Evolutionary conservation across 2,113 vertebrate species (phyloP), one percentile per base, ranked within the genome.

Genomic region (Saimiri boliviensis): DNA sequence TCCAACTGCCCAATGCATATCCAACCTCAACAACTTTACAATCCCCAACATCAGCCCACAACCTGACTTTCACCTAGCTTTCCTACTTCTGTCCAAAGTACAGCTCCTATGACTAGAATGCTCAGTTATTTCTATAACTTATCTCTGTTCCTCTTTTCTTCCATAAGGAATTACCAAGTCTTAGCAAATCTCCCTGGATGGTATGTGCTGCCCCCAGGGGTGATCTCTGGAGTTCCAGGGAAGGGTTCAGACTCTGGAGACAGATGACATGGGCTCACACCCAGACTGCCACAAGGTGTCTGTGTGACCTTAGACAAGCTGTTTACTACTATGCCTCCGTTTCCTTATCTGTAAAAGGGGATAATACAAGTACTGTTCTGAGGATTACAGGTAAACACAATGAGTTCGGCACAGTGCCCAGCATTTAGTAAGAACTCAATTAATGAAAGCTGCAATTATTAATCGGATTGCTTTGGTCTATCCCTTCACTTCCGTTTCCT

Each of bases 191-290:
- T 91, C 63, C 66, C 54, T 71, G 63, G 16, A 0, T 5, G 21
- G 5, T 20, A 40, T 27, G 70, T 71, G 71, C 49, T 3, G 4
- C 32, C 27, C 21, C 12, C n/a, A 86, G n/a, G 49, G 6, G 32
- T 7, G 58, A 86, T 3, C 47, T 76, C 63, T 10, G 20, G 23
- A 66, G 40, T 84, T 17, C 73, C 2, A 37, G 58, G 21, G 2
- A 56, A 49, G 25, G 49, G 16, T 27, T 21, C 4, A 68, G 70
- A 11, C 52, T 83, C 74, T 32, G 25, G 37, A 74, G 23, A 93
- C 12, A 49, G 17, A n/a, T 21, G 12, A 0, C 12, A 9, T 3
- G 4, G 1, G 40, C 11, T 79, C 52, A 73, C 52, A 23, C 30
- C 73, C 11, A 20, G 52, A 23, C 42, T 60, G 35, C 56, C 35